Evolutionary conservation across 2,113 vertebrate genomes (phyloP).

Genomic region (Triplophysa dalaica): DNA sequence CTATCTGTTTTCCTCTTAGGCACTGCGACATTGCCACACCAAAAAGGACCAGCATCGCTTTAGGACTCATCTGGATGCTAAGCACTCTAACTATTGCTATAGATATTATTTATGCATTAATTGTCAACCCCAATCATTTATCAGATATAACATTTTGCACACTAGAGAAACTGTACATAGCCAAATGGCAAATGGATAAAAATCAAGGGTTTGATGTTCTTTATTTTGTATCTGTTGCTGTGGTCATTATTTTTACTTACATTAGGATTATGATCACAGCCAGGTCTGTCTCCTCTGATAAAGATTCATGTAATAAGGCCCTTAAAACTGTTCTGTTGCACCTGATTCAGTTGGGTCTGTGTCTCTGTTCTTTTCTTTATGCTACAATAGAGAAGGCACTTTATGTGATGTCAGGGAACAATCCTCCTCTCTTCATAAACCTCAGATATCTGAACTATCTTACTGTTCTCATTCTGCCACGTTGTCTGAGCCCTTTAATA

Average conservation of each 20-base stretch:
- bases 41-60: constrained; percentile 39
- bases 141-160: constrained; percentile 6
- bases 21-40: constrained; percentile 48
- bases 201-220: constrained; percentile 15
- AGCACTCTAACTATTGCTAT: constrained; percentile 16
- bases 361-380: constrained; percentile 25
- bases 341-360: constrained; percentile 42
- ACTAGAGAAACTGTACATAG: constrained; percentile 7
- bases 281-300: constrained; percentile 45
- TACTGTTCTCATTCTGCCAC: constrained; percentile 50
- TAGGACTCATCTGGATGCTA: constrained; percentile 47
- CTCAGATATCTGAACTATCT: constrained; percentile 44
- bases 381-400: constrained; percentile 20
- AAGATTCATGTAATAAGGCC: constrained; percentile 41
- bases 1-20: constrained; percentile 53
- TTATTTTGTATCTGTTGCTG: constrained; percentile 8
- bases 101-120: constrained; percentile 39
- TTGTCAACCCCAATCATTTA: constrained; percentile 5
- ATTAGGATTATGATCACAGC: constrained; percentile 41
- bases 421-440: not conserved
- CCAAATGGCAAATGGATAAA: constrained; percentile 38
- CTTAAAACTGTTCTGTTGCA: constrained; percentile 42
- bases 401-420: not conserved
- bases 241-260: constrained; percentile 47
- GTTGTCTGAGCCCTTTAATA: constrained; percentile 53